These are phyloP conservation scores for Liolophura sinensis DNA, from an alignment of 1,140 invertebrate species.

Conservation along the genomic window DNA sequence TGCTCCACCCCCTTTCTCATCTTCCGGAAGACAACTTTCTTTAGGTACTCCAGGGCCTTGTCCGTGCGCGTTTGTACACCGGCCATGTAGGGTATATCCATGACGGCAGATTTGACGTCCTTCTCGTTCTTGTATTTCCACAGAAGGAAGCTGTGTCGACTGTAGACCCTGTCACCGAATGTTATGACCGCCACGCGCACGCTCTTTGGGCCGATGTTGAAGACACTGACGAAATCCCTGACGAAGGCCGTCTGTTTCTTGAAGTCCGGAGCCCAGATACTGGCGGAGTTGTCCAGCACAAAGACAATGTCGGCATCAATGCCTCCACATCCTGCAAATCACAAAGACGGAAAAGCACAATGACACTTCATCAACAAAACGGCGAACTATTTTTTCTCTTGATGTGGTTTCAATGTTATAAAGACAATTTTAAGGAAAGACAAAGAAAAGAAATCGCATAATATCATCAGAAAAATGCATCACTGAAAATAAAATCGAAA, in stretches of 20 bases:
- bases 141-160: no score
- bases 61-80: conserved; percentile 33
- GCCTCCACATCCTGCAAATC: conserved; percentile 27
- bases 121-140: no score
- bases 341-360: neutral
- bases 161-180: conserved; percentile 9
- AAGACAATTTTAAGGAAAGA: no score
- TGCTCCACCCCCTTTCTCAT: conserved; percentile 20
- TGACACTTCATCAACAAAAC: no score
- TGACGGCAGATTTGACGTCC: no score
- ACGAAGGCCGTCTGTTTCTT: conserved; percentile 27
- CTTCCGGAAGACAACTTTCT: conserved; percentile 27
- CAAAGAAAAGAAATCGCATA: no score
- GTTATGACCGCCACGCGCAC: conserved; percentile 27
- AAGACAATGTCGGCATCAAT: conserved; percentile 44
- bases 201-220: conserved; percentile 27
- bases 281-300: conserved; percentile 37
- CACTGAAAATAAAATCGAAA: no score
- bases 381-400: no score
- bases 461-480: no score
- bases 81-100: no score
- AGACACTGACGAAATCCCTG: conserved; percentile 23
- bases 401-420: no score
- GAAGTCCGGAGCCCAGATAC: conserved; percentile 30
- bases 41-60: conserved; percentile 22